A percentile compares a stretch with the other conserved stretches of the same genome.
These are phyloP conservation scores for Pterocles burchelli DNA, from an alignment of 2,113 vertebrate species.

Conservation along the genomic window DNA sequence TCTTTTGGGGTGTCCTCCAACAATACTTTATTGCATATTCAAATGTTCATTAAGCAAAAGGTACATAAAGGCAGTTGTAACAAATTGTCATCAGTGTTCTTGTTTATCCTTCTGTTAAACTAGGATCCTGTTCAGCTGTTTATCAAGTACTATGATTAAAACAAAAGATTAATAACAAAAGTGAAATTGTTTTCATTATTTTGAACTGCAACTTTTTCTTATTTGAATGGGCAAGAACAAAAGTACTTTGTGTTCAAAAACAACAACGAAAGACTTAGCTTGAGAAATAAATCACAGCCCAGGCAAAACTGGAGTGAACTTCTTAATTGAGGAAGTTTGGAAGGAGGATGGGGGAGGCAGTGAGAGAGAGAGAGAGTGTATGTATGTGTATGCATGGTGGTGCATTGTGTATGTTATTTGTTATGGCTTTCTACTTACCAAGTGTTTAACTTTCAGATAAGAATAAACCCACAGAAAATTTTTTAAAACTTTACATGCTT, in stretches of 20 bases:
- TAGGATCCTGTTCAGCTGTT: conserved; percentile 73
- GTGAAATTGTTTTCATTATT: conserved; percentile 66
- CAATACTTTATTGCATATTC: conserved; percentile 68
- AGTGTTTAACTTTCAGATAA: conserved; percentile 59
- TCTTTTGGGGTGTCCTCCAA: conserved; percentile 76
- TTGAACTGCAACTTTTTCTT: conserved; percentile 59
- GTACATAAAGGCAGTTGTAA: conserved; percentile 70
- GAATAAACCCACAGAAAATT: conserved; percentile 1
- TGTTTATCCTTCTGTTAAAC: conserved; percentile 69
- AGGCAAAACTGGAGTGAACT: conserved; percentile 31
- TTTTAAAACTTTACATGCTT: neutral
- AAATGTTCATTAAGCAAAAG: conserved; percentile 70
- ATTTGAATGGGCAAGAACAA: conserved; percentile 56
- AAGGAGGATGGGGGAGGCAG: neutral
- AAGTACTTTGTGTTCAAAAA: conserved; percentile 44
- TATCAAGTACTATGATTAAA: conserved; percentile 69
- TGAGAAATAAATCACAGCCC: conserved; percentile 48
- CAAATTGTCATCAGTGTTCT: conserved; percentile 65
- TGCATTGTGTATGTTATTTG: neutral
- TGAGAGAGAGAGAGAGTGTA: neutral
- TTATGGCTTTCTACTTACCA: conserved; percentile 34
- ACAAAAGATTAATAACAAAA: conserved; percentile 70
- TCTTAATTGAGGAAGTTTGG: conserved; percentile 58
- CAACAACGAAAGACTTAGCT: conserved; percentile 27
- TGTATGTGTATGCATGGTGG: neutral